Percentiles rank a stretch among this genome's conserved stretches.
These are phyloP conservation scores for Tipula unca DNA, from an alignment of 2,888 invertebrate genomes.

Conservation along the genomic window DNA sequence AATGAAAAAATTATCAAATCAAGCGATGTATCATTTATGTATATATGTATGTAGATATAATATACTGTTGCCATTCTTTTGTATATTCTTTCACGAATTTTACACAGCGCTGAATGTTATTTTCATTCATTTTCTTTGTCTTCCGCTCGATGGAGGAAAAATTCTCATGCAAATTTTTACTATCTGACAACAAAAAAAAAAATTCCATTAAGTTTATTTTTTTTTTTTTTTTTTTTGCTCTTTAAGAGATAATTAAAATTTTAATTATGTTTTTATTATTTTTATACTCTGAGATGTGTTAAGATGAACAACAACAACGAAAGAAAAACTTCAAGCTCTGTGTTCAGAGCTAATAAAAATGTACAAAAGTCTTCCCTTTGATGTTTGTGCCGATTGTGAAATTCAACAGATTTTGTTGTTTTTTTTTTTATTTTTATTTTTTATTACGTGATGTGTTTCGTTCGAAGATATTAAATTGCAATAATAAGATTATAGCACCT, in stretches of 20 bases:
- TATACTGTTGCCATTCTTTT: not conserved
- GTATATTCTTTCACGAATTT: not conserved
- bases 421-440: not conserved
- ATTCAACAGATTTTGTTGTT: not conserved
- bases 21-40: too few relatives aligned
- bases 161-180: slow-evolving; percentile 14
- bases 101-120: not conserved
- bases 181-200: not conserved
- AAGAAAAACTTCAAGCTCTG: not conserved
- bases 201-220: not conserved
- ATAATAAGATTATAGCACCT: not conserved
- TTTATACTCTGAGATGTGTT: slow-evolving; percentile 14
- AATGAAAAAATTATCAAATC: not conserved
- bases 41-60: too few relatives aligned
- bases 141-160: not conserved
- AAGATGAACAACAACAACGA: not conserved
- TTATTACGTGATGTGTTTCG: slow-evolving; percentile 14
- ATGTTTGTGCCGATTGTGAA: not conserved
- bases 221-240: not conserved
- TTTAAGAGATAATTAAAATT: slow-evolving; percentile 14
- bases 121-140: slow-evolving; percentile 14
- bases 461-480: not conserved
- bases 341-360: not conserved
- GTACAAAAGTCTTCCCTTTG: not conserved
- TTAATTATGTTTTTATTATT: slow-evolving; percentile 14